Base-by-base conservation (phyloP, 2,888 invertebrate species). In the Cryptocheilus praepositus region DNA sequence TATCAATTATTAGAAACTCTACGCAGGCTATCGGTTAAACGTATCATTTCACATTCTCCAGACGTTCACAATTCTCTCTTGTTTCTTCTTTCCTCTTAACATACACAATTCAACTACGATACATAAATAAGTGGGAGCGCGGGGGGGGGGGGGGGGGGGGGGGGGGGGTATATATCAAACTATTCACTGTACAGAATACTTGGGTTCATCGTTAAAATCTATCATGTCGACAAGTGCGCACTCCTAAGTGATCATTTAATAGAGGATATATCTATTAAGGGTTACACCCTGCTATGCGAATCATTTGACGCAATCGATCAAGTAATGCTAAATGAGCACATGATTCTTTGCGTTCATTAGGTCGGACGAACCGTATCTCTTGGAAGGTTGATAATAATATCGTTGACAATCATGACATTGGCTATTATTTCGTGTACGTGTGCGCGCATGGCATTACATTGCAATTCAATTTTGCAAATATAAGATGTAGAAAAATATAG, bases 1-100 rank as follows among this genome's bases (percentile, higher is more conserved):
- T 76, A 71, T 73, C 61, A 72, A 67, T 74, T 80, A 64, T 73
- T 52, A 61, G 67, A 79, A 77, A 76, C 68, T 80, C 68, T 71
- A 69, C 66, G 62, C 59, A 51, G 61, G 66, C 61, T 77, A 66
- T 60, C 56, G 44, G 59, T 49, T 51, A 60, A 59, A 65, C 56
- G 21, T 51, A 46, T 46, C 21, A 25, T 16, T 36, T 57, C 25
- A 15, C 21, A 19, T 44, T 61, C 53, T 36, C 36, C 22, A 16
- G 53, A 43, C 45, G 0, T 36, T 51, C 51, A n/a, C 44, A 16
- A 56, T n/a, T 43, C 54, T 16, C 53, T n/a, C 16, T 25, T 44
- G 5, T 25, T 25, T 25, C 13, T 5, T 36, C 8, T 7, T 7
- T 28, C 7, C 28, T 18, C 64, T 53, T 58, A 57, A 56, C 54